phyloP scores from a whole-genome alignment of 1,140 invertebrate genomes.

The Philopotamus ludificatus region DNA sequence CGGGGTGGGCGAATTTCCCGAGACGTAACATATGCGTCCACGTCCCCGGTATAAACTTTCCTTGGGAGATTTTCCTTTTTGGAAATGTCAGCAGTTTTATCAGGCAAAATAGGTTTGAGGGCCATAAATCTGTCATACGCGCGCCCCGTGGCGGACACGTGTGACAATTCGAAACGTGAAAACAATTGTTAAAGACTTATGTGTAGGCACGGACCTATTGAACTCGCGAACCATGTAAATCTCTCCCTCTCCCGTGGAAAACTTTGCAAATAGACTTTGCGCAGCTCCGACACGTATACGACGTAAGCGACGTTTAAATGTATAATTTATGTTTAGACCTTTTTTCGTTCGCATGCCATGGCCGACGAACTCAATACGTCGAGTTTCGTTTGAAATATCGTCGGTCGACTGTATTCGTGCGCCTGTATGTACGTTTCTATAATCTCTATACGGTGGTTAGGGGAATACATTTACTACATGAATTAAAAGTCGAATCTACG shows the following conservation, averaged over 20 bases:
- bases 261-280: too few species aligned
- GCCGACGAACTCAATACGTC: too few species aligned
- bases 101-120: constrained; percentile 29
- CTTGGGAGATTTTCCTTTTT: constrained; percentile 10
- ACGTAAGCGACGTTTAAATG: background rate
- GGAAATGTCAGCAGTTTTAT: constrained; percentile 33
- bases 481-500: too few species aligned
- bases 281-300: too few species aligned
- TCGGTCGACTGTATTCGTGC: too few species aligned
- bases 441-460: too few species aligned
- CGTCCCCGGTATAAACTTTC: constrained; percentile 31
- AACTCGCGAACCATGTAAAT: background rate
- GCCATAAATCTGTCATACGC: constrained; percentile 36
- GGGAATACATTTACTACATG: too few species aligned
- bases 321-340: too few species aligned
- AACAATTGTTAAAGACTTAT: constrained; percentile 33
- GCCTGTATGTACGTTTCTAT: too few species aligned
- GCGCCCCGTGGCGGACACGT: constrained; percentile 23
- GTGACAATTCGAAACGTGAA: constrained; percentile 38
- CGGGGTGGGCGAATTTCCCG: background rate
- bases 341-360: too few species aligned
- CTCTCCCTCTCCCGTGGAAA: too few species aligned
- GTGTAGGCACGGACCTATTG: background rate
- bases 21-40: constrained; percentile 33
- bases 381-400: too few species aligned